Conservation (phyloP, 2,113 vertebrate genomes). For the Phainopepla nitens region DNA sequence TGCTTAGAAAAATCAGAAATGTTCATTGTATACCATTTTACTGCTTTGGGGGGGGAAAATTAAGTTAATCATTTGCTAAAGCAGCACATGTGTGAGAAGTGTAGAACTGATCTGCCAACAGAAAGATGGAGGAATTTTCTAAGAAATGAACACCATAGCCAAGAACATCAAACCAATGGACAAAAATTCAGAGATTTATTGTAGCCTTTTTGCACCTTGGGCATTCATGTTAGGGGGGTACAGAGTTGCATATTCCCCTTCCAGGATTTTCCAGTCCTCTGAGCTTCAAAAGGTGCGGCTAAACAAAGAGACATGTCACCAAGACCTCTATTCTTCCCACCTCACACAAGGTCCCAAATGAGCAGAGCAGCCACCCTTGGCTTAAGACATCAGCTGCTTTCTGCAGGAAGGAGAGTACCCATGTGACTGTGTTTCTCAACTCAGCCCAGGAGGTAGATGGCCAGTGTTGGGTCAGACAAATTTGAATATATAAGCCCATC, state of each 20-base stretch:
- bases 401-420: neutral
- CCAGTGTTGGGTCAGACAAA: neutral
- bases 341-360: neutral
- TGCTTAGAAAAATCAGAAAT: neutral
- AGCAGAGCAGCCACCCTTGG: neutral
- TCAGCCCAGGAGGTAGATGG: neutral
- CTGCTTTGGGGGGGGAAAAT: neutral
- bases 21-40: neutral
- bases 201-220: neutral
- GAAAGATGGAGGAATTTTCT: neutral
- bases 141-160: neutral
- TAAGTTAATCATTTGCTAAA: constrained; percentile 11
- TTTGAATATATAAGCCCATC: neutral
- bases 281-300: neutral
- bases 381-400: neutral
- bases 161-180: neutral
- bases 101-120: constrained; percentile 24
- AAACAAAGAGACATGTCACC: neutral
- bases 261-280: neutral
- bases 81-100: constrained; percentile 4
- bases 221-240: neutral
- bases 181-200: neutral
- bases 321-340: neutral
- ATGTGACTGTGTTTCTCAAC: neutral
- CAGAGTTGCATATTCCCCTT: neutral